Evolutionary conservation across 2,113 vertebrate genomes (phyloP).

Genomic region (Mohoua ochrocephala): DNA sequence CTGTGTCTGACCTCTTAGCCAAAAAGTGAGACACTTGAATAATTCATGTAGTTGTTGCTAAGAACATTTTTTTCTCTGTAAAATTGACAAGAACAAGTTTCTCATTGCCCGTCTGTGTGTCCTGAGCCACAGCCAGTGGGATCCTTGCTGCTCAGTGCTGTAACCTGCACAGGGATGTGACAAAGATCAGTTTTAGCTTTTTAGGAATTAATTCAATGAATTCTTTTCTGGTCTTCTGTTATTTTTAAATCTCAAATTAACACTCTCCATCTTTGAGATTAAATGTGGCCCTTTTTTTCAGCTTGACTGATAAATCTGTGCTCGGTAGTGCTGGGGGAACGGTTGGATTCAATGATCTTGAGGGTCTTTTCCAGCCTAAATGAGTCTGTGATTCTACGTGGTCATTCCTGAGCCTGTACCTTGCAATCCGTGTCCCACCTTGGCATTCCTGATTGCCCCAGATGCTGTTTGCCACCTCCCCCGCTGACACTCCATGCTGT

Average conservation of each 20-base stretch:
- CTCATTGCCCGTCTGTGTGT: not conserved
- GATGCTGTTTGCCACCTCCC: not conserved
- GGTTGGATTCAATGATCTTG: not conserved
- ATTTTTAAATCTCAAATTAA: not conserved
- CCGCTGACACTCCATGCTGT: rapidly evolving
- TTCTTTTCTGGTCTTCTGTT: not conserved
- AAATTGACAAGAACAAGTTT: not conserved
- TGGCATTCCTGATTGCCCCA: not conserved
- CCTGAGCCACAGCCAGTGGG: not conserved
- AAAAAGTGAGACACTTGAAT: not conserved
- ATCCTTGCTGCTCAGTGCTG: not conserved
- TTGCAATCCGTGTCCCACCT: not conserved
- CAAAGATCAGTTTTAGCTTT: not conserved
- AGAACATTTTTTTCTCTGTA: not conserved
- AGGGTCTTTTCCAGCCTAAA: not conserved
- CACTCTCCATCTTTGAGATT: not conserved
- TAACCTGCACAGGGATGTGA: not conserved
- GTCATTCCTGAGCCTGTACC: not conserved
- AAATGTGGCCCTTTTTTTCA: not conserved
- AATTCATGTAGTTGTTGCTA: not conserved
- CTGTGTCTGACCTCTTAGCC: not conserved
- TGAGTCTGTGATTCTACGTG: not conserved
- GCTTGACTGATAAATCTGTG: not conserved
- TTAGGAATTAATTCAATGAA: not conserved
- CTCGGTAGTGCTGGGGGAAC: not conserved